phyloP scores from a whole-genome alignment of 2,888 invertebrate genomes.

The Drosophila dives region DNA sequence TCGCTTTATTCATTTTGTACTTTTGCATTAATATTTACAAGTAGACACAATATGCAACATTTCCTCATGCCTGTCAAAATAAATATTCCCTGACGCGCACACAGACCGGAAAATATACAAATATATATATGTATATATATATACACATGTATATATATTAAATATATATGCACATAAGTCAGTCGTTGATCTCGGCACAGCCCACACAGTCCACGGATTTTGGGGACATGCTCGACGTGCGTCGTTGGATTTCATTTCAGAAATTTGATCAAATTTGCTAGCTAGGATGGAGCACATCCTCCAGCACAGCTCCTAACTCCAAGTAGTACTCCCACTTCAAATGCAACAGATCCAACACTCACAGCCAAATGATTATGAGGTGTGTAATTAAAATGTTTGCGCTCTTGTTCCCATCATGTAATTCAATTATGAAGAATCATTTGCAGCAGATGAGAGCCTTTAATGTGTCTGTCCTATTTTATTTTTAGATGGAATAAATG shows the following conservation, averaged over 20 bases:
- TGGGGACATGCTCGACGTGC: conserved; percentile 45
- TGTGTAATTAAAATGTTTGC: conserved; percentile 81
- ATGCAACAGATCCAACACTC: conserved; percentile 27
- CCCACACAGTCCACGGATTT: conserved; percentile 36
- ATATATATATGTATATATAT: not conserved
- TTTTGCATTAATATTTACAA: conserved; percentile 25
- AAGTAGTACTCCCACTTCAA: not conserved
- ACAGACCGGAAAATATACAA: conserved; percentile 30
- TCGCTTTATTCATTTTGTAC: conserved; percentile 1
- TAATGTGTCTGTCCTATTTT: conserved; percentile 48
- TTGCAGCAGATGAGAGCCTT: conserved; percentile 67
- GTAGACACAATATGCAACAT: conserved; percentile 32
- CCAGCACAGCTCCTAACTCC: not conserved
- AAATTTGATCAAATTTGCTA: conserved; percentile 68
- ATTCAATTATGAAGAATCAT: conserved; percentile 80
- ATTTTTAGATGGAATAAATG: conserved; percentile 55
- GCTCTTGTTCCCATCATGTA: conserved; percentile 69
- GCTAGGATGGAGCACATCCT: conserved; percentile 10
- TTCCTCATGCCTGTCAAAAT: conserved; percentile 63
- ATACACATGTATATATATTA: not conserved
- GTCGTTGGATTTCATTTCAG: conserved; percentile 58
- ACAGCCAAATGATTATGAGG: conserved; percentile 79
- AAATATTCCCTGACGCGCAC: conserved; percentile 46
- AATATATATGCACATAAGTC: not conserved
- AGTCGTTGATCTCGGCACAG: conserved; percentile 26